A percentile compares a stretch with the other conserved stretches of the same genome.
Conservation (phyloP, 1,140 invertebrate genomes). For the Bombus difficillimus region DNA sequence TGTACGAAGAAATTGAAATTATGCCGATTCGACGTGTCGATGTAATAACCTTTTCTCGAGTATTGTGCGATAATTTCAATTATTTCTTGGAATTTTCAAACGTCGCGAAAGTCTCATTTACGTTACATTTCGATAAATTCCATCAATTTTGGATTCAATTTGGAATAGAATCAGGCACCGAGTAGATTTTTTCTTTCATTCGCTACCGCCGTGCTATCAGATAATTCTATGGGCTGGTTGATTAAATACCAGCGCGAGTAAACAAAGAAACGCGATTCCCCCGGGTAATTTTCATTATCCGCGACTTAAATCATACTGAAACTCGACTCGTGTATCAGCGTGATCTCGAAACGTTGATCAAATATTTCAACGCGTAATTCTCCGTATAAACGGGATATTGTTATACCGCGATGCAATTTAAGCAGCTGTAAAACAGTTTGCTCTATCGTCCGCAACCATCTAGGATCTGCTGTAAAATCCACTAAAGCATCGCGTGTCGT, state of each 20-base stretch:
- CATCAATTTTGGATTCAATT: not conserved
- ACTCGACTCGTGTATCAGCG: not conserved
- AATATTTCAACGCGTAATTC: constrained; percentile 12
- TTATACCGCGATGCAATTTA: not conserved
- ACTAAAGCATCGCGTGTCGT: not conserved
- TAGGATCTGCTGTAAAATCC: not conserved
- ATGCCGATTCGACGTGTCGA: not conserved
- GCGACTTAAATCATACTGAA: not conserved
- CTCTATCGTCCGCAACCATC: not conserved
- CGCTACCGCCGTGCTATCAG: not conserved
- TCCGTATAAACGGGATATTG: not conserved
- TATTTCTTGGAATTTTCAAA: not conserved
- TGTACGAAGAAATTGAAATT: not conserved
- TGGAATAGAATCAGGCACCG: not conserved
- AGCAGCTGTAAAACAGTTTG: not conserved
- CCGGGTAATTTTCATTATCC: not conserved
- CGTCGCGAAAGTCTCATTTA: no score
- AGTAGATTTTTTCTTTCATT: not conserved
- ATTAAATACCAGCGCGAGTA: not conserved
- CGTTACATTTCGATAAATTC: not conserved
- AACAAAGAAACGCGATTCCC: not conserved
- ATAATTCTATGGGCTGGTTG: not conserved
- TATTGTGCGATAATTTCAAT: not conserved
- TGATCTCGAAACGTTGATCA: not conserved
- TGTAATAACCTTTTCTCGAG: no score